Percentiles rank a stretch among this genome's conserved stretches.
Conservation (phyloP, 64 coral and sea anemone genomes). For the Montipora cactus region DNA sequence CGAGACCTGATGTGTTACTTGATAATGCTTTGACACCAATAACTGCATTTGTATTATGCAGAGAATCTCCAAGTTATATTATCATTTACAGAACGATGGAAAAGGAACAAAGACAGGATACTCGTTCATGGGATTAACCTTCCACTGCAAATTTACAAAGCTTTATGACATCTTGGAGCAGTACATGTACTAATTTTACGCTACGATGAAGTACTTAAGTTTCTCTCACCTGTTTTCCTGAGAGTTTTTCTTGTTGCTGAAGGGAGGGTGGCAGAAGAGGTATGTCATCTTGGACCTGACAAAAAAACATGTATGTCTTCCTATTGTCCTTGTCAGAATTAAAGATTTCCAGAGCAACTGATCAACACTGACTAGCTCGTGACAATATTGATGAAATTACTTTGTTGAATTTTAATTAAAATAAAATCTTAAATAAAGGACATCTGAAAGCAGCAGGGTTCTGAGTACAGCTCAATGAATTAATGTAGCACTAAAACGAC, state of each 20-base stretch:
- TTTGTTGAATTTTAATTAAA: no score
- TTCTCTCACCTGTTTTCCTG: constrained; percentile 86
- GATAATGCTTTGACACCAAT: neutral
- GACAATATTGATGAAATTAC: no score
- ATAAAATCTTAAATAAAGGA: no score
- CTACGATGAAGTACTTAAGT: neutral
- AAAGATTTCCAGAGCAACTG: no score
- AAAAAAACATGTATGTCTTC: neutral
- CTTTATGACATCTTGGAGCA: neutral
- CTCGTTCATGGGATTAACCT: neutral
- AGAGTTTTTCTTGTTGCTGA: constrained; percentile 93
- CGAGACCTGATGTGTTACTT: neutral
- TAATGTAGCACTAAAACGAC: no score
- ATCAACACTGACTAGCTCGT: no score
- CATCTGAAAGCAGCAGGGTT: no score
- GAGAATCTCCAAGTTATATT: no score
- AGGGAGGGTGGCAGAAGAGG: constrained; percentile 87
- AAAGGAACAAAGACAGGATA: neutral
- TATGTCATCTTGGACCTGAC: constrained; percentile 85
- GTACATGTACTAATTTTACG: neutral
- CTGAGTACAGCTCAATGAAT: no score
- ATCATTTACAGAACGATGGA: neutral
- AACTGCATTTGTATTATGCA: neutral
- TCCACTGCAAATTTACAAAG: neutral
- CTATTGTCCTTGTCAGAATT: no score